Evolutionary conservation across 2,888 invertebrate species (phyloP).

Genomic region (Phalangium opilio): DNA sequence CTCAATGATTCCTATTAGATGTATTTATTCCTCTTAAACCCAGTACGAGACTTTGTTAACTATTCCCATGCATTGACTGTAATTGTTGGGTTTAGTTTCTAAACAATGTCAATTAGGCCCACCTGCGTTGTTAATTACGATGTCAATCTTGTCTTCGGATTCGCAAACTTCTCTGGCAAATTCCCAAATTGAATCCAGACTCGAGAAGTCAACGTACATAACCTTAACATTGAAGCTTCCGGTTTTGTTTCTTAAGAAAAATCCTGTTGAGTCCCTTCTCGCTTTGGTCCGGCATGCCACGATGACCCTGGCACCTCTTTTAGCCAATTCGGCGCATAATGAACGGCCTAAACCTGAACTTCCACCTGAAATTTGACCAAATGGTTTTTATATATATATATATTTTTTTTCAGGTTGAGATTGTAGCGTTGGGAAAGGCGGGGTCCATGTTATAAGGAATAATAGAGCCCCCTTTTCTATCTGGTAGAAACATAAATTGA

Average conservation of each 20-base stretch:
- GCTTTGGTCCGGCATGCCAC: slow-evolving; percentile 28
- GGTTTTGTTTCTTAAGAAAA: slow-evolving; percentile 26
- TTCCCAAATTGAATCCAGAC: slow-evolving; percentile 26
- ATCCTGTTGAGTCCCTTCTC: slow-evolving; percentile 28
- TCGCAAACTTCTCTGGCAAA: slow-evolving; percentile 27
- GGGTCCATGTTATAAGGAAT: no score
- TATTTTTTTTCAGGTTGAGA: no score
- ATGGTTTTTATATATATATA: no score
- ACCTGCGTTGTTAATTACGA: slow-evolving; percentile 33
- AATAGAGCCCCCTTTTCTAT: no score
- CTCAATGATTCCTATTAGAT: no score
- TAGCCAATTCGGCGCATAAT: slow-evolving; percentile 19
- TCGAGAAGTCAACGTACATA: slow-evolving; percentile 27
- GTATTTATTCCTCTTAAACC: no score
- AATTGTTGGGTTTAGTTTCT: neutral
- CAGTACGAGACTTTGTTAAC: no score
- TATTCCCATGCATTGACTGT: no score
- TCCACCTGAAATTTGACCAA: slow-evolving; percentile 22
- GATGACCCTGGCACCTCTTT: slow-evolving; percentile 27
- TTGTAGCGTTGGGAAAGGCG: no score
- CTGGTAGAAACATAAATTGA: no score
- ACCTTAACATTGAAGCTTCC: slow-evolving; percentile 27
- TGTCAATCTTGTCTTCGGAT: slow-evolving; percentile 26
- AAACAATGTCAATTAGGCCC: no score
- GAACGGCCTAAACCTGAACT: slow-evolving; percentile 22